Percentiles rank a stretch among this genome's conserved stretches.
Evolutionary conservation across 2,888 invertebrate species (phyloP).

Genomic region (Tachina fera): DNA sequence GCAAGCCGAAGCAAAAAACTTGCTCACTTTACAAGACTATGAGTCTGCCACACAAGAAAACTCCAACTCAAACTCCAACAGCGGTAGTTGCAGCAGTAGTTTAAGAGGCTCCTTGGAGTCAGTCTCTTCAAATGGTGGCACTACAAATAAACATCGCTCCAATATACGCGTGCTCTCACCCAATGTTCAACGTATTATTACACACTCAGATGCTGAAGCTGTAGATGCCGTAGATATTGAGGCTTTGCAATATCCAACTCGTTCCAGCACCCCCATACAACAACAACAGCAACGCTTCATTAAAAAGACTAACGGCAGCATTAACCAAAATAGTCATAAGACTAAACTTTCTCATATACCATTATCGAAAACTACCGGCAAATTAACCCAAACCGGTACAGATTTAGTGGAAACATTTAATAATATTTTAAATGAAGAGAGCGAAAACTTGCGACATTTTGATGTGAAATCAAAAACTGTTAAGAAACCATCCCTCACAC

Average conservation of each 20-base stretch:
- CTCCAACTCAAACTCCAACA: slow-evolving; percentile 62
- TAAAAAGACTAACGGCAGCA: slow-evolving; percentile 71
- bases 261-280: slow-evolving; percentile 73
- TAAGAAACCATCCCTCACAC: slow-evolving; percentile 60
- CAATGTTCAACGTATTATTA: slow-evolving; percentile 85
- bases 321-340: slow-evolving; percentile 65
- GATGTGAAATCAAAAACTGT: slow-evolving; percentile 71
- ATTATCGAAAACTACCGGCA: slow-evolving; percentile 81
- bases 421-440: slow-evolving; percentile 77
- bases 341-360: slow-evolving; percentile 80
- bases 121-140: slow-evolving; percentile 57
- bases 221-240: slow-evolving; percentile 79
- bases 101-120: slow-evolving; percentile 67
- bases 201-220: slow-evolving; percentile 83
- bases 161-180: slow-evolving; percentile 82
- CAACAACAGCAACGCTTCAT: slow-evolving; percentile 73
- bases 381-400: slow-evolving; percentile 81
- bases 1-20: slow-evolving; percentile 36
- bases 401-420: slow-evolving; percentile 81
- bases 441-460: slow-evolving; percentile 66
- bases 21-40: slow-evolving; percentile 34
- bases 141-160: slow-evolving; percentile 76
- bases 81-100: slow-evolving; percentile 74
- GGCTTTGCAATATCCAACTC: slow-evolving; percentile 77
- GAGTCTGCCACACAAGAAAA: slow-evolving; percentile 59